Evolutionary conservation across 1,140 invertebrate species (phyloP), one percentile per base, ranked within the genome.

Genomic region (Panagrolaimus sp.): DNA sequence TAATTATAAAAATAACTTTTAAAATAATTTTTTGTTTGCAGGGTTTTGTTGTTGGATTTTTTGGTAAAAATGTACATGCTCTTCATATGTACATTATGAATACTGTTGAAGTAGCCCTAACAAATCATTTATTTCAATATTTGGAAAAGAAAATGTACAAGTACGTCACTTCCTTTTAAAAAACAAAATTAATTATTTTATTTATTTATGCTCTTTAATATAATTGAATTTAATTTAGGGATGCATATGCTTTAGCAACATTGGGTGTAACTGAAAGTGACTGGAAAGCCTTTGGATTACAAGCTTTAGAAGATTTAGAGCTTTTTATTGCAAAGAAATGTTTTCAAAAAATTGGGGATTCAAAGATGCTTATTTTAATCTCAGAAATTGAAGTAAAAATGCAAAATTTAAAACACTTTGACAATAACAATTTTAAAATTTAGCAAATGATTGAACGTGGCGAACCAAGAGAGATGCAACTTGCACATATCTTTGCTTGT

Each of bases 231-330:
- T 9, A 57, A 57, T 57, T 57, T 80, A 92, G 90, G 62, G 90
- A 96, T 80, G 95, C 94, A 1, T 95, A 95, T 84, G 87, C 89
- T 73, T 89, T 97, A n/a, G 94, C 94, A 0, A 96, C 92, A 81
- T 85, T 98, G 45, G 91, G 91, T 38, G 93, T 98, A 0, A 93
- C 95, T 16, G 89, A 91, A 71, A 87, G 88, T 42, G 95, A 98
- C 83, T 98, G 95, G 95, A 89, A 92, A 77, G 87, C 89, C 25
- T 84, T 98, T 43, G 94, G 91, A 0, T 87, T 89, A 53, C 87
- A 90, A 1, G 91, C 94, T 1, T 82, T 98, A 4, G 90, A 96
- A 79, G 88, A 90, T 64, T 83, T 96, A 16, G 88, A 96, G 71
- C 89, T 97, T 71, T 88, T 90, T 68, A 88, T 93, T 13, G 92